phyloP scores from a whole-genome alignment of 2,113 vertebrate genomes.

The Alces alces region DNA sequence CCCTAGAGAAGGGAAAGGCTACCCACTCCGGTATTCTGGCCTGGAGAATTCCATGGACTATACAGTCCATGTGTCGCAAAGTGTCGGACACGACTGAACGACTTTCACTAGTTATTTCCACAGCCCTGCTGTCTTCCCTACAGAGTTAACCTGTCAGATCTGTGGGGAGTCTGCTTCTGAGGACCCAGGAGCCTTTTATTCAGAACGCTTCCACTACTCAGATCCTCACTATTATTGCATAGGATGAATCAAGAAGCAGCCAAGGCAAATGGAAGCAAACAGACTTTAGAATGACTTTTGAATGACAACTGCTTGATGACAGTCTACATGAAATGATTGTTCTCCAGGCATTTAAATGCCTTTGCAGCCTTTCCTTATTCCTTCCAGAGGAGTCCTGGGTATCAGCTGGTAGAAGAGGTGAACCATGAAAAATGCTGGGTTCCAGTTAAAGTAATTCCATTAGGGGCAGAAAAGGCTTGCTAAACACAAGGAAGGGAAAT shows the following conservation, averaged over 20 bases:
- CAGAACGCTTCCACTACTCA: not conserved
- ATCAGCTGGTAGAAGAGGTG: constrained; percentile 78
- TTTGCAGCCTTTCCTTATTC: not conserved
- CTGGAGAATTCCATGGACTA: not conserved
- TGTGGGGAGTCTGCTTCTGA: not conserved
- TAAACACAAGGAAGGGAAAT: constrained; percentile 83
- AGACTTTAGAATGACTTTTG: not conserved
- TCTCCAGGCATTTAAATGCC: constrained; percentile 9
- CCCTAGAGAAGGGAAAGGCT: not conserved
- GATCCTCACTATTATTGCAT: not conserved
- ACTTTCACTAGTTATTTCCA: not conserved
- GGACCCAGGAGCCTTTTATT: not conserved
- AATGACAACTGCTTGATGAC: not conserved
- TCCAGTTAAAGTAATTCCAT: constrained; percentile 80
- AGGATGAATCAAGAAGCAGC: not conserved
- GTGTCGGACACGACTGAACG: fast-evolving
- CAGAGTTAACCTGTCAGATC: not conserved
- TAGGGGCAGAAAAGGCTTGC: constrained; percentile 78
- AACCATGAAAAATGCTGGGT: constrained; percentile 73
- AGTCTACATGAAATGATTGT: not conserved
- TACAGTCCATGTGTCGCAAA: not conserved
- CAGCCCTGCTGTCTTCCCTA: not conserved
- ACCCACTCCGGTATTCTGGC: not conserved
- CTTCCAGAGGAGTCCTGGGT: constrained; percentile 54
- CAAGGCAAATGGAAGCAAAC: not conserved